These are phyloP conservation scores for Hyposoter didymator DNA, from an alignment of 2,888 invertebrate species.

Conservation along the genomic window DNA sequence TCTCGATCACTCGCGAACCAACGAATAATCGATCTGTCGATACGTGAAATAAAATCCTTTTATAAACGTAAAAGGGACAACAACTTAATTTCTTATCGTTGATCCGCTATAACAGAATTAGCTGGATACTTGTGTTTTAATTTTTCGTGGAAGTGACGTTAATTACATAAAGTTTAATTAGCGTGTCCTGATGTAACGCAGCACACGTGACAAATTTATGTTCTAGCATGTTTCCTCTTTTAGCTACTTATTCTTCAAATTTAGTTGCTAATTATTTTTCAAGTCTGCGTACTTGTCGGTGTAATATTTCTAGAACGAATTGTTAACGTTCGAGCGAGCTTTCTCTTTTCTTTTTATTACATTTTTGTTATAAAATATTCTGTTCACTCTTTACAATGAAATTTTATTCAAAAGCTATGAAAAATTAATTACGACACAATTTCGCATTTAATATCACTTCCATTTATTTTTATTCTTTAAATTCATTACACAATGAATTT, in stretches of 20 bases:
- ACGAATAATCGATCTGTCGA: not conserved
- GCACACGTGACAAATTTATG: constrained; percentile 24
- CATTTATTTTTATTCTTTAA: not conserved
- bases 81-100: not conserved
- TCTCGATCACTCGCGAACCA: constrained; percentile 3
- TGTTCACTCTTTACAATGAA: not conserved
- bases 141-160: not conserved
- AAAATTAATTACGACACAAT: not conserved
- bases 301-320: constrained; percentile 1
- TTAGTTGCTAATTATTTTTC: not conserved
- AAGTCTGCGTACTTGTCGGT: not conserved
- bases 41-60: too few relatives aligned
- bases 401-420: not conserved
- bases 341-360: constrained; percentile 21
- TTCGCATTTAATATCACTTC: not conserved
- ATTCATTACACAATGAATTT: not conserved
- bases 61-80: not conserved
- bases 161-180: constrained; percentile 17
- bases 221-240: constrained; percentile 18
- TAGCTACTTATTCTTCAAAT: not conserved
- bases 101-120: not conserved
- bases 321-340: not conserved
- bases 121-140: not conserved
- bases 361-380: not conserved
- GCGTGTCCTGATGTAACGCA: constrained; percentile 14